Evolutionary conservation across 1,140 invertebrate genomes (phyloP).

Genomic region (Drosophila orosa): DNA sequence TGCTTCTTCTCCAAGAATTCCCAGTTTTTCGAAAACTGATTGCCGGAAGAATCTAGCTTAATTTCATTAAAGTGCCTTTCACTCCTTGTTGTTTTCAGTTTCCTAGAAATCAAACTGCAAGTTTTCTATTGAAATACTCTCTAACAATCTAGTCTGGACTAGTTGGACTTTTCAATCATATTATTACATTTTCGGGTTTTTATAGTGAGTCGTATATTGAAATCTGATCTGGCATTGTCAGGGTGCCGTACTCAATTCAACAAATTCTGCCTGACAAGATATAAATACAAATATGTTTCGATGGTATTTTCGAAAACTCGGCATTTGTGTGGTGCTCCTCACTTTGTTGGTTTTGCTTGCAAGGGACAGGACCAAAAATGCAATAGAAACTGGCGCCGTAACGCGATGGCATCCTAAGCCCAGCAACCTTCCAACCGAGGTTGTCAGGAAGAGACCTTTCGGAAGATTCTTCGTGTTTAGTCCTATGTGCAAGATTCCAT

Average conservation of each 20-base stretch:
- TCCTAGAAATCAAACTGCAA: too few relatives aligned
- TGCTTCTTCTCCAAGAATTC: too few relatives aligned
- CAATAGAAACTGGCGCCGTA: background rate
- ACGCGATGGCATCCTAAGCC: background rate
- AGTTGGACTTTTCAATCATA: too few relatives aligned
- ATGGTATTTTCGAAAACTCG: slow-evolving; percentile 6
- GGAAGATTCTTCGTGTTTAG: slow-evolving; percentile 33
- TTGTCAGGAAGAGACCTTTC: too few relatives aligned
- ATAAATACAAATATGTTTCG: slow-evolving; percentile 28
- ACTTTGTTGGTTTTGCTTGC: slow-evolving; percentile 8
- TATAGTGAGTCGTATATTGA: background rate
- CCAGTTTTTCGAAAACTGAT: too few relatives aligned
- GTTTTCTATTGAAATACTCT: too few relatives aligned
- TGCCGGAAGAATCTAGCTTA: too few relatives aligned
- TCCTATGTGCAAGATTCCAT: slow-evolving; percentile 61
- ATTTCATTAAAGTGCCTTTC: too few relatives aligned
- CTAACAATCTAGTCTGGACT: too few relatives aligned
- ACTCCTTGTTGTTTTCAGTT: too few relatives aligned
- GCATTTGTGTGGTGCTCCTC: slow-evolving; percentile 1
- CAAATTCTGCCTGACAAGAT: background rate
- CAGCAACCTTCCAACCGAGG: background rate
- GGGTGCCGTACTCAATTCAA: background rate
- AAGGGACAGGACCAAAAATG: background rate
- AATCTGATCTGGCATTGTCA: background rate
- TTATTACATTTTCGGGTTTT: background rate